Conservation (phyloP, 1,140 invertebrate species). For the Drosophila sechellia region DNA sequence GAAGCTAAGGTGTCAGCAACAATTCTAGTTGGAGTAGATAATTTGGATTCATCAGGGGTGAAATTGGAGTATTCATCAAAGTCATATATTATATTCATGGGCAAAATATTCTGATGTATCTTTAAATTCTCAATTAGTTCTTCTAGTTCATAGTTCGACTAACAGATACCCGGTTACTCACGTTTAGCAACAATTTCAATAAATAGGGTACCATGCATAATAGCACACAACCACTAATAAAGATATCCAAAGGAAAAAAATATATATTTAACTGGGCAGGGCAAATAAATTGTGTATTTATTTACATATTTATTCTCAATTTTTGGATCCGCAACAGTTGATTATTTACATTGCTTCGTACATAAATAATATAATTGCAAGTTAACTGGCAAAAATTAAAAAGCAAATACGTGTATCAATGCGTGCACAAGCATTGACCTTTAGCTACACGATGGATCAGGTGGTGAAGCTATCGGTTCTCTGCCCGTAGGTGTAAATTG, state of each 20-base stretch:
- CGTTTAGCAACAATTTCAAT: too few species aligned
- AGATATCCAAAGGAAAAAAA: slow-evolving; percentile 18
- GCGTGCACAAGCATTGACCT: slow-evolving; percentile 63
- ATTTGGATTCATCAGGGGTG: neutral
- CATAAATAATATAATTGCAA: slow-evolving; percentile 70
- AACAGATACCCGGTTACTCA: too few species aligned
- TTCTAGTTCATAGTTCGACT: too few species aligned
- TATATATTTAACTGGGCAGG: slow-evolving; percentile 37
- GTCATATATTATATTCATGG: too few species aligned
- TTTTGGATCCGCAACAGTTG: neutral
- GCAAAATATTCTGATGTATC: too few species aligned
- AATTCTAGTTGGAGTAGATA: slow-evolving; percentile 3
- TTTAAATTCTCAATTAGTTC: too few species aligned
- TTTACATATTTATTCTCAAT: slow-evolving; percentile 1
- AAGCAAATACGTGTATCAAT: slow-evolving; percentile 58
- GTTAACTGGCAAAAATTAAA: slow-evolving; percentile 57
- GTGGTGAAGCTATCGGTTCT: neutral
- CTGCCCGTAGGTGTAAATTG: slow-evolving; percentile 63
- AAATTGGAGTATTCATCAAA: neutral
- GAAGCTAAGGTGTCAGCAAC: slow-evolving; percentile 1
- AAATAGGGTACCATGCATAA: neutral
- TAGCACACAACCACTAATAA: neutral
- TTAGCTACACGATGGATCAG: slow-evolving; percentile 10
- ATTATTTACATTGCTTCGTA: slow-evolving; percentile 11
- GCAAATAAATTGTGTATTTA: slow-evolving; percentile 42